phyloP scores from a whole-genome alignment of 2,797 vertebrate genomes.

The Novumbra hubbsi region DNA sequence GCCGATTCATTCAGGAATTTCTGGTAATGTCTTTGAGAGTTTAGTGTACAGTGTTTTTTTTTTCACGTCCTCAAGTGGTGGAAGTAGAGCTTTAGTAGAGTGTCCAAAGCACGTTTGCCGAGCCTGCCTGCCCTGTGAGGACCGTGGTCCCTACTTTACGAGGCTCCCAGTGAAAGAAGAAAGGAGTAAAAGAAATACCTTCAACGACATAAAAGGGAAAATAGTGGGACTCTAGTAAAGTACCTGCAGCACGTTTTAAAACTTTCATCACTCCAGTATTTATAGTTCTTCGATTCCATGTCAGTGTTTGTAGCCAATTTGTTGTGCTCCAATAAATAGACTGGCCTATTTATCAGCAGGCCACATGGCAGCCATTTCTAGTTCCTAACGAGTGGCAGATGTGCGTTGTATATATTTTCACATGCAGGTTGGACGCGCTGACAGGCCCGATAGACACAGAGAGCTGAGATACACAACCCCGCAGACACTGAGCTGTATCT shows the following conservation, averaged over 20 bases:
- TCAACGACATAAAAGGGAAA: conserved; percentile 68
- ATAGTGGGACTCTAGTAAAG: conserved; percentile 71
- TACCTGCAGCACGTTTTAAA: conserved; percentile 78
- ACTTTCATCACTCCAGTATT: conserved; percentile 77
- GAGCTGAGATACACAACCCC: conserved; percentile 69
- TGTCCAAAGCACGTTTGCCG: conserved; percentile 29
- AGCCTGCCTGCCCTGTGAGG: conserved; percentile 54
- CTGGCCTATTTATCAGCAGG: conserved; percentile 81
- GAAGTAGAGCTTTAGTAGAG: conserved; percentile 62
- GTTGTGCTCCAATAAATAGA: conserved; percentile 86
- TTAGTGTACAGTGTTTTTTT: conserved; percentile 64
- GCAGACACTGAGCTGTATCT: conserved; percentile 39
- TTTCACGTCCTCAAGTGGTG: conserved; percentile 69
- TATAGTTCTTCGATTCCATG: conserved; percentile 81
- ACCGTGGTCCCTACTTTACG: conserved; percentile 68
- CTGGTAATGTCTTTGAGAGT: conserved; percentile 72
- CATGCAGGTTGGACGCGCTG: conserved; percentile 76
- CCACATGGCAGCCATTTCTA: conserved; percentile 86
- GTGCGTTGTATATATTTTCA: conserved; percentile 79
- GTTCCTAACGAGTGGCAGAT: conserved; percentile 88
- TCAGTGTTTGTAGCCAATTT: conserved; percentile 83
- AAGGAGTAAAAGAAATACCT: conserved; percentile 67
- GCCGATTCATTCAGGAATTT: conserved; percentile 81
- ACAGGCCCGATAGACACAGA: conserved; percentile 68
- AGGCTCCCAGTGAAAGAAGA: conserved; percentile 68